Conservation (phyloP, 1,140 invertebrate genomes). For the Mactra quadrangularis region DNA sequence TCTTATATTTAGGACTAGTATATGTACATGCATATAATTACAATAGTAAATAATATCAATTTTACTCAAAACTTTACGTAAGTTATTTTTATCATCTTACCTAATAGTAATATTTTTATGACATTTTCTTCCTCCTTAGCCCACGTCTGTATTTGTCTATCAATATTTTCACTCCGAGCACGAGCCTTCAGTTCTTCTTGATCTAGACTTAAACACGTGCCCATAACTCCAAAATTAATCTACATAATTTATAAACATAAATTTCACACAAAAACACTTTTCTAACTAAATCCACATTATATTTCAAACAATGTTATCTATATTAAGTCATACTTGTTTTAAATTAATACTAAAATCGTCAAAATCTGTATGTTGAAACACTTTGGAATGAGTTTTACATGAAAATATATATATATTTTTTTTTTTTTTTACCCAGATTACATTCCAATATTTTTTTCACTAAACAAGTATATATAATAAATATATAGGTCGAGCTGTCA, state of each 20-base stretch:
- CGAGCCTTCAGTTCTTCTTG: constrained; percentile 84
- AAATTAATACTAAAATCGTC: not conserved
- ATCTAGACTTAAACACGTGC: constrained; percentile 85
- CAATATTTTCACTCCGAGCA: constrained; percentile 84
- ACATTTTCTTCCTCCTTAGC: constrained; percentile 84
- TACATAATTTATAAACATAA: not conserved
- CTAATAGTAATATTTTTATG: constrained; percentile 85
- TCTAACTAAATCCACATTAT: not conserved
- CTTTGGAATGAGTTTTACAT: no score
- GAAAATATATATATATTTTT: no score
- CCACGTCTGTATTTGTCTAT: constrained; percentile 83
- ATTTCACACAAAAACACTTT: not conserved
- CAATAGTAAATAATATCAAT: no score
- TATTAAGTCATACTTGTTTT: not conserved
- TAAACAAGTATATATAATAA: no score
- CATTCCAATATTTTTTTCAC: no score
- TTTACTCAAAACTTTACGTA: no score
- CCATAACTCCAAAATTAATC: constrained; percentile 84
- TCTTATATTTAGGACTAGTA: no score
- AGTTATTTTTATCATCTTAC: constrained; percentile 73
- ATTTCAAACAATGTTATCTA: not conserved
- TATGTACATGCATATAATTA: no score
- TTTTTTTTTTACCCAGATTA: no score
- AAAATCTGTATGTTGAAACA: no score
- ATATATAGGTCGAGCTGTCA: not conserved